Percentiles rank a stretch among this genome's conserved stretches.
Evolutionary conservation across 2,888 invertebrate species (phyloP).

Genomic region (Ectemnius lituratus): DNA sequence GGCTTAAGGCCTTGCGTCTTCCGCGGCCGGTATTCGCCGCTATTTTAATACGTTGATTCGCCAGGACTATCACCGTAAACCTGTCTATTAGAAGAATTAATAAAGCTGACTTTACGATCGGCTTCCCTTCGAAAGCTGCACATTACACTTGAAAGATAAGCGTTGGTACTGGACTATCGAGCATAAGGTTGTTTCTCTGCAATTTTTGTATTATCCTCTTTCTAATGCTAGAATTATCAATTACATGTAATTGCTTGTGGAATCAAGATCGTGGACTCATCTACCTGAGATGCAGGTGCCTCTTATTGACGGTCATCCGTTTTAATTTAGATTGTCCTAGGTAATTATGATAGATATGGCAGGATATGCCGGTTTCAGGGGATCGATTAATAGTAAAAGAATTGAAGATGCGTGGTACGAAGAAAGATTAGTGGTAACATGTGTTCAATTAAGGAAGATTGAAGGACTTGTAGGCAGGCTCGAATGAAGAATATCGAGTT

Average conservation of each 20-base stretch:
- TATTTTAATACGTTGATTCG: conserved; percentile 28
- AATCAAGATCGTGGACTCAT: background rate
- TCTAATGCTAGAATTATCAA: background rate
- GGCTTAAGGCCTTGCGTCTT: conserved; percentile 36
- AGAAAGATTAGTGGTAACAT: no score
- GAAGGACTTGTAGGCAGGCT: no score
- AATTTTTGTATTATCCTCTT: background rate
- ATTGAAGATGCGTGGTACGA: no score
- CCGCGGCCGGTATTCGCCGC: conserved; percentile 32
- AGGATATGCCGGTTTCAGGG: no score
- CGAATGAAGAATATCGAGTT: no score
- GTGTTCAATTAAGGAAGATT: no score
- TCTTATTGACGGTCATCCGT: no score
- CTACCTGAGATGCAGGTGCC: no score
- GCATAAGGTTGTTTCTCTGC: background rate
- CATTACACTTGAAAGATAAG: background rate
- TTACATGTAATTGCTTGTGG: background rate
- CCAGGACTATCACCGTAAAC: background rate
- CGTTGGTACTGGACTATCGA: background rate
- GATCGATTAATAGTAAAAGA: no score
- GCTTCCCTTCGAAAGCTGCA: background rate
- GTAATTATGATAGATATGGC: no score
- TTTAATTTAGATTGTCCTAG: no score
- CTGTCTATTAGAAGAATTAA: background rate
- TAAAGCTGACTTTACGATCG: background rate